Percentiles rank a stretch among this genome's conserved stretches.
phyloP scores from a whole-genome alignment of 2,797 vertebrate genomes.

The Gymnopithys bicolor region DNA sequence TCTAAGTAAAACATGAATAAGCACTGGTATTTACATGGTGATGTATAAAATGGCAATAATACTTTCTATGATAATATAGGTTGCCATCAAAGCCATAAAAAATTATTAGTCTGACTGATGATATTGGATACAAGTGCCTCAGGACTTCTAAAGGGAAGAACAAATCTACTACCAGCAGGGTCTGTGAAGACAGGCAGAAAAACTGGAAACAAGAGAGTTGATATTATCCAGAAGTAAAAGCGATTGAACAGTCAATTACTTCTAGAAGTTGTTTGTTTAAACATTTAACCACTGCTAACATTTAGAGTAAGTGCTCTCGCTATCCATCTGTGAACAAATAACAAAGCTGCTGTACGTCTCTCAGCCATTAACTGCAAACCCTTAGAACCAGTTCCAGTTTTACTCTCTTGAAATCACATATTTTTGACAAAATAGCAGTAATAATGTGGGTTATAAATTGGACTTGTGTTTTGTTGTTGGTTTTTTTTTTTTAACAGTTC shows the following conservation, averaged over 20 bases:
- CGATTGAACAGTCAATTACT: constrained; percentile 56
- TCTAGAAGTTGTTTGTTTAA: constrained; percentile 57
- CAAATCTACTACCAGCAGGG: not conserved
- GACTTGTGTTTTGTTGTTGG: not conserved
- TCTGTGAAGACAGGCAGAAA: not conserved
- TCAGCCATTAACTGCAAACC: not conserved
- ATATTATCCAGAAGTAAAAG: constrained; percentile 47
- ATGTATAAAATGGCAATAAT: not conserved
- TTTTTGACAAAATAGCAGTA: constrained; percentile 41
- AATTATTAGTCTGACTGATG: not conserved
- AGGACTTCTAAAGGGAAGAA: not conserved
- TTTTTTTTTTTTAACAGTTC: not conserved
- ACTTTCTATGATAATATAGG: not conserved
- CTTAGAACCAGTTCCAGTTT: constrained; percentile 29
- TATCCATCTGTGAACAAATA: constrained; percentile 44
- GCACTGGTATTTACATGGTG: not conserved
- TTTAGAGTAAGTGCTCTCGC: not conserved
- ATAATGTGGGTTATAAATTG: constrained; percentile 23
- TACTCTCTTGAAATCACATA: not conserved
- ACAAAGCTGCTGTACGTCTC: not conserved
- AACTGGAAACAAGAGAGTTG: not conserved
- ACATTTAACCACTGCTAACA: constrained; percentile 1
- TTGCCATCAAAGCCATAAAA: not conserved
- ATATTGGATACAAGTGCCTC: not conserved
- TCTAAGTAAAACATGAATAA: not conserved